Evolutionary conservation across 2,797 vertebrate species (phyloP), one percentile per base, ranked within the genome.

Genomic region (Melanotaenia trifasciata): DNA sequence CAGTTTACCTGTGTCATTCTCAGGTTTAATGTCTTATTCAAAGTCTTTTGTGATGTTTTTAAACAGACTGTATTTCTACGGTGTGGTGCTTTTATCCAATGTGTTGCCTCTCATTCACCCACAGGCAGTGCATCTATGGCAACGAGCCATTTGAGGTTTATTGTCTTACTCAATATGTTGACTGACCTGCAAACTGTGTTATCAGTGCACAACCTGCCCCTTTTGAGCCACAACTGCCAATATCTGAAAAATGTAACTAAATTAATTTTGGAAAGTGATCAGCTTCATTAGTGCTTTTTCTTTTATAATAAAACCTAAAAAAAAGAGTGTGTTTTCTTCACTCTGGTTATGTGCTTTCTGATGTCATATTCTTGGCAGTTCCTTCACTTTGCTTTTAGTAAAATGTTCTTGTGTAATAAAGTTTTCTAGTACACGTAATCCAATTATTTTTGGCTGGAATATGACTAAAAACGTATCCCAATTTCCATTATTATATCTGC

Each of bases 401-500:
- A 71, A 64, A 56, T 60, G 12, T 47, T 53, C 18, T 16, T 38
- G 11, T 3, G 3, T 47, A 54, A 65, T 58, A 58, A 60, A 64
- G 58, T 61, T n/a, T 18, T 45, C 26, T 24, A 30, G 16, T 33
- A 54, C 26, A 67, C 32, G 28, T 35, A 53, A 53, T 64, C 5
- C 67, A 26, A 32, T 68, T 36, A 43, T 43, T 64, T 35, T 63
- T 69, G 56, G 32, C 40, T 43, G 54, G n/a, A 50, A 56, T 53
- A 40, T 14, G 35, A 62, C 12, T 11, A 14, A 64, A 84, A 76
- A 70, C 14, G 54, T 24, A 47, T 66, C 16, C 18, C 14, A 14
- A 18, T 78, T 78, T 76, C 16, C 43, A 74, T 73, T 84, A 75
- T 78, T 83, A 78, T 78, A 67, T 73, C 83, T 4, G 80, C 67